Base-by-base conservation (phyloP, 1,140 invertebrate genomes). In the Cotesia typhae region DNA sequence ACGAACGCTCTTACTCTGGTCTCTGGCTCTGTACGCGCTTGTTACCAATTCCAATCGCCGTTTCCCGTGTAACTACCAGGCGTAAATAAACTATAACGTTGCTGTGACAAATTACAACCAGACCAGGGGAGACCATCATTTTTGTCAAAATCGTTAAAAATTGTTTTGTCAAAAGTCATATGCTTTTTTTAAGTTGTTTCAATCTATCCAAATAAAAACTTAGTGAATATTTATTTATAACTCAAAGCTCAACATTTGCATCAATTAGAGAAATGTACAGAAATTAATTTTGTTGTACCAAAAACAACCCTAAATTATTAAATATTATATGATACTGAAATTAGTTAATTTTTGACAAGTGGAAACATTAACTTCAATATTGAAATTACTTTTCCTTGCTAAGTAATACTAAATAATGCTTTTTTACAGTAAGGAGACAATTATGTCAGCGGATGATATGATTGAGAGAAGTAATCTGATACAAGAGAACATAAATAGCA, bases 41-140 rank as follows among this genome's bases (percentile, higher is more conserved):
- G 80, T 84, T 83, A 83, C 82, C 80, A 79, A 82, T 83, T 82
- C 77, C 79, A 75, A 83, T 83, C 80, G 78, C 69, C 79, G 80
- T 83, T 78, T 80, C 72, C 75, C 80, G 77, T 83, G 82, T 83
- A 84, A 81, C 78, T 80, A 80, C 75, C 77, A 59, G 63, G 17
- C 35, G 51, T 35, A 57, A 53, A 66, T 64, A 70, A 67, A 55
- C 20, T 28, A 35, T 5, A 5, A 67, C 65, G 12, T 53, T 55
- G 55, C 69, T 60, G 38, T 65, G 63, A 51, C 41, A 65, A 65
- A 65, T 65, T 47, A 65, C 37, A 12, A 51, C 10, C 2, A 65
- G 14, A 37, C 60, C 28, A 28, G 57, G 20, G 10, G 41, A 47
- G 41, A 47, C 41, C 6, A 20, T 59, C 4, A 59, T 59, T 59